Evolutionary conservation across 2,113 vertebrate genomes (phyloP).

Genomic region (Clinocottus analis): DNA sequence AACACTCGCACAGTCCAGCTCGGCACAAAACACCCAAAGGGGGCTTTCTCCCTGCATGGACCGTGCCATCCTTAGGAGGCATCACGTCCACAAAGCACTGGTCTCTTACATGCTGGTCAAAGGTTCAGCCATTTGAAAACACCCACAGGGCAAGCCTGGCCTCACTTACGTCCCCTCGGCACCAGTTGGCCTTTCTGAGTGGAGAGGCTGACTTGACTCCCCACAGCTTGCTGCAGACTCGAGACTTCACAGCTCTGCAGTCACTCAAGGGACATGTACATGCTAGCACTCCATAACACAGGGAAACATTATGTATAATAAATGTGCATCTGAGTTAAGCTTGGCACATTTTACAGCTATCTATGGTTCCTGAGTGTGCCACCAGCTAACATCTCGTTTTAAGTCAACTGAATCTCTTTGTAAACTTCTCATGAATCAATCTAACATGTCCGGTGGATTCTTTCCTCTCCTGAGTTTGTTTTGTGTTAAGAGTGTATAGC

Average conservation of each 20-base stretch:
- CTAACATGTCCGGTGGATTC: not conserved
- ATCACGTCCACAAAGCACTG: constrained; percentile 27
- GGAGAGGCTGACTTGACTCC: constrained; percentile 63
- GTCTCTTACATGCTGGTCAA: constrained; percentile 54
- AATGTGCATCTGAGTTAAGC: constrained; percentile 4
- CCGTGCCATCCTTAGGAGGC: constrained; percentile 51
- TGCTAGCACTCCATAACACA: constrained; percentile 10
- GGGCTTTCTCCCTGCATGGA: constrained; percentile 42
- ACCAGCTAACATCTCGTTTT: not conserved
- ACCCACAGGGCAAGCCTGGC: constrained; percentile 72
- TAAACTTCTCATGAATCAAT: not conserved
- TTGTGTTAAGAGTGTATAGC: not conserved
- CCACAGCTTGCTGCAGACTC: constrained; percentile 46
- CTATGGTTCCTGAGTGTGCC: not conserved
- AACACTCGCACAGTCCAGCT: not conserved
- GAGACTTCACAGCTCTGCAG: constrained; percentile 38
- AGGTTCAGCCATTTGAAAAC: constrained; percentile 73
- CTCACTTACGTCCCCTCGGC: constrained; percentile 65
- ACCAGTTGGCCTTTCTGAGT: constrained; percentile 71
- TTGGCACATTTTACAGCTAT: not conserved
- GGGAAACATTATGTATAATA: not conserved
- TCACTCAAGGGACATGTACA: constrained; percentile 41
- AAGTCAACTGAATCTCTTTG: not conserved
- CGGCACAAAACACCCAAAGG: constrained; percentile 41
- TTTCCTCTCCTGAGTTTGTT: not conserved